phyloP scores from a whole-genome alignment of 2,888 invertebrate genomes.

The Athrips mouffetella region DNA sequence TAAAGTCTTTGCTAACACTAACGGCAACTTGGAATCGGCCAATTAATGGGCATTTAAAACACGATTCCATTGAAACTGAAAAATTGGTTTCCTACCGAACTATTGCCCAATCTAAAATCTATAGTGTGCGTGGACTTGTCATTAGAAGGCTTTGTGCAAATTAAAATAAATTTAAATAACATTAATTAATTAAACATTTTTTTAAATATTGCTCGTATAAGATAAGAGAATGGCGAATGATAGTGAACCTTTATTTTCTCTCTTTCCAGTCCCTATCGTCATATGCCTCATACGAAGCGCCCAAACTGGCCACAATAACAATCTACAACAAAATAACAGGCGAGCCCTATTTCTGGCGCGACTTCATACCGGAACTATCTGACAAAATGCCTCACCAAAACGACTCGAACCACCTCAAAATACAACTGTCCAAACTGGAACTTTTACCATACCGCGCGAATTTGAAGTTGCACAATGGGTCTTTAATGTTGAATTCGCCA shows the following conservation, averaged over 20 bases:
- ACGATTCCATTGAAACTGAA: too few relatives aligned
- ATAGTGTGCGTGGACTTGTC: too few relatives aligned
- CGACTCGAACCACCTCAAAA: constrained; percentile 32
- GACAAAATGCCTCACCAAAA: constrained; percentile 38
- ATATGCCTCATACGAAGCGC: constrained; percentile 26
- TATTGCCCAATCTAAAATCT: too few relatives aligned
- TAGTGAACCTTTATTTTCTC: constrained; percentile 10
- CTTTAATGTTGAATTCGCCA: constrained; percentile 39
- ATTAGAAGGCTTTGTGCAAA: too few relatives aligned
- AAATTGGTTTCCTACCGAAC: too few relatives aligned
- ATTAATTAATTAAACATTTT: too few relatives aligned
- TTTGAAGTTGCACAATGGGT: constrained; percentile 40
- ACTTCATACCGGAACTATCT: constrained; percentile 38
- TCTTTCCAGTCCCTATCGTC: constrained; percentile 40
- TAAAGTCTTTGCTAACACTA: too few relatives aligned
- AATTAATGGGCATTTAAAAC: too few relatives aligned
- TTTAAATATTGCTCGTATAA: too few relatives aligned
- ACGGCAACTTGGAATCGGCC: too few relatives aligned
- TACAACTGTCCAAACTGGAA: constrained; percentile 45
- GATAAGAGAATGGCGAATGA: not conserved
- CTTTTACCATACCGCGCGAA: constrained; percentile 55
- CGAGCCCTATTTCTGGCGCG: constrained; percentile 51
- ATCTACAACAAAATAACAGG: constrained; percentile 56
- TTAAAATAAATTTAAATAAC: too few relatives aligned
- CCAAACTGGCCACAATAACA: constrained; percentile 45